Percentiles rank a stretch among this genome's conserved stretches.
phyloP scores from a whole-genome alignment of 2,888 invertebrate species.

The Cheilosia vulpina region DNA sequence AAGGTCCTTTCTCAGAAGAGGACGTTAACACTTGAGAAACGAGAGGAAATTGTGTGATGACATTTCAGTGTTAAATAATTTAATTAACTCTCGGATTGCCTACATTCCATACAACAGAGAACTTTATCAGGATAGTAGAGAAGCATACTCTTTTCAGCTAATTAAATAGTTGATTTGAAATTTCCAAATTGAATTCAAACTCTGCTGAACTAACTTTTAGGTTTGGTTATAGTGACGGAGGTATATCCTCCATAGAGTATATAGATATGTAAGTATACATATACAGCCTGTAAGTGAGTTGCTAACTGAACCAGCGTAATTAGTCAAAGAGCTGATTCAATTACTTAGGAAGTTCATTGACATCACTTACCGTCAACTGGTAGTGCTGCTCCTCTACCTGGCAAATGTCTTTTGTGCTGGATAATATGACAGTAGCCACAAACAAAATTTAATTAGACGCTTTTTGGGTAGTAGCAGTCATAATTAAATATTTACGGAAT shows the following conservation, averaged over 20 bases:
- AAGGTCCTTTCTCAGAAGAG: slow-evolving; percentile 3
- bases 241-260: neutral
- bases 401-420: slow-evolving; percentile 5
- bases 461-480: neutral
- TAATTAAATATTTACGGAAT: neutral
- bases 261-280: neutral
- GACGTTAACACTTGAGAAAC: slow-evolving; percentile 42
- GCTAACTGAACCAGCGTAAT: slow-evolving; percentile 61
- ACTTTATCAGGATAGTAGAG: slow-evolving; percentile 55
- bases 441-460: slow-evolving; percentile 23
- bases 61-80: slow-evolving; percentile 66
- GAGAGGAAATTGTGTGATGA: slow-evolving; percentile 50
- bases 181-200: slow-evolving; percentile 71
- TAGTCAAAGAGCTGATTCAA: slow-evolving; percentile 67
- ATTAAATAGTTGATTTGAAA: slow-evolving; percentile 74
- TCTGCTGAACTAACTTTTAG: slow-evolving; percentile 63
- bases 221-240: slow-evolving; percentile 29
- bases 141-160: slow-evolving; percentile 63
- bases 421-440: slow-evolving; percentile 13
- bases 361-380: slow-evolving; percentile 38
- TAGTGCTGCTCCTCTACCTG: slow-evolving; percentile 12
- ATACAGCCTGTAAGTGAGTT: slow-evolving; percentile 49
- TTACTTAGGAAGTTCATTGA: slow-evolving; percentile 61
- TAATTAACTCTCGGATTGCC: slow-evolving; percentile 68
- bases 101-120: slow-evolving; percentile 65